These are phyloP conservation scores for Aradophagus sp. DNA, from an alignment of 1,140 invertebrate species.

Conservation along the genomic window DNA sequence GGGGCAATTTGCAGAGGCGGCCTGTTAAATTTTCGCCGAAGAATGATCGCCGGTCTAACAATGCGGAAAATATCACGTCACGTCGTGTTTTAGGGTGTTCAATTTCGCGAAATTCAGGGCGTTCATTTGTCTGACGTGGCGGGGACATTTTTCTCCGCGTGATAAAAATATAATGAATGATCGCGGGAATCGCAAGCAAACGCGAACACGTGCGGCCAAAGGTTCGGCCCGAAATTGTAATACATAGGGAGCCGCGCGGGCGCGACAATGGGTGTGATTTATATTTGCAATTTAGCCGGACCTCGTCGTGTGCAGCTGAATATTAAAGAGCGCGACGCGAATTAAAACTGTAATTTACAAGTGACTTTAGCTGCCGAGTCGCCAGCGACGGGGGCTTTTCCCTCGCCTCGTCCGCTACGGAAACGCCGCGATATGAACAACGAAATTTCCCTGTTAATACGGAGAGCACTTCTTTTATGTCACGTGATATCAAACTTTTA, in stretches of 20 bases:
- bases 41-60: too few species aligned
- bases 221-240: conserved; percentile 54
- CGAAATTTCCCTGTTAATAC: conserved; percentile 56
- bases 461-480: conserved; percentile 42
- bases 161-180: conserved; percentile 54
- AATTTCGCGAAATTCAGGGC: conserved; percentile 35
- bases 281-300: conserved; percentile 70
- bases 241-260: conserved; percentile 53
- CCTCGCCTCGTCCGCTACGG: conserved; percentile 20
- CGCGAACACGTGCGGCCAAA: conserved; percentile 6
- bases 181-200: conserved; percentile 28
- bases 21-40: too few species aligned
- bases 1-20: too few species aligned
- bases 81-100: conserved; percentile 18
- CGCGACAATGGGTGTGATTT: conserved; percentile 68
- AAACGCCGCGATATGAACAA: conserved; percentile 47
- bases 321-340: conserved; percentile 64
- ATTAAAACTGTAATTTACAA: conserved; percentile 69
- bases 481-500: conserved; percentile 49
- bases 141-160: conserved; percentile 30
- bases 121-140: conserved; percentile 36
- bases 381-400: conserved; percentile 16
- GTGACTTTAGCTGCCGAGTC: conserved; percentile 39
- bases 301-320: conserved; percentile 52
- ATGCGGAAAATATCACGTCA: conserved; percentile 4